Evolutionary conservation across 2,888 invertebrate species (phyloP).

Genomic region (Nipponacmea schrenckii): DNA sequence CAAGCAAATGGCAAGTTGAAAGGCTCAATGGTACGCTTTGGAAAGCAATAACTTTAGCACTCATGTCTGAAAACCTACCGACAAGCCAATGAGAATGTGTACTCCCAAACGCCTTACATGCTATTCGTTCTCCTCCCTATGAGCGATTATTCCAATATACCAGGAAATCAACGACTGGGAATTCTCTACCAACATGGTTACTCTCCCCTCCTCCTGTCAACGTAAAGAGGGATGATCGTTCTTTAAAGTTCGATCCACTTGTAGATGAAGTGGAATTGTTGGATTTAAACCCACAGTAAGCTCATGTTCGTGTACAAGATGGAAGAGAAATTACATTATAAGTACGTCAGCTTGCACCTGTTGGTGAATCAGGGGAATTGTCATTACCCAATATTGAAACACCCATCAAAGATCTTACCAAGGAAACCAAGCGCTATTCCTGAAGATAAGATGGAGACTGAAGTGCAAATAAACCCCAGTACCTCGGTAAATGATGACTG

Average conservation of each 20-base stretch:
- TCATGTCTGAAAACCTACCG: constrained; percentile 22
- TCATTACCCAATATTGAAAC: too few relatives aligned
- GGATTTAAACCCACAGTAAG: constrained; percentile 22
- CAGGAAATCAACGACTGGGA: constrained; percentile 8
- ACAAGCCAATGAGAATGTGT: too few relatives aligned
- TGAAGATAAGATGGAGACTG: too few relatives aligned
- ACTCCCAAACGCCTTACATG: constrained; percentile 32
- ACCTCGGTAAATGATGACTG: too few relatives aligned
- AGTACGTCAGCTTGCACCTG: constrained; percentile 22
- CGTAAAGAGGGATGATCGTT: constrained; percentile 24
- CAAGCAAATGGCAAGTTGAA: constrained; percentile 30
- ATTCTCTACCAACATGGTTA: too few relatives aligned
- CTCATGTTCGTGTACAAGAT: constrained; percentile 25
- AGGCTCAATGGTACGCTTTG: constrained; percentile 35
- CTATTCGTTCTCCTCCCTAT: constrained; percentile 17
- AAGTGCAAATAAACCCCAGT: too few relatives aligned
- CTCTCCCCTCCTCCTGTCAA: constrained; percentile 27
- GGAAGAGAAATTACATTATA: constrained; percentile 26
- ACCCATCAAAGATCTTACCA: too few relatives aligned
- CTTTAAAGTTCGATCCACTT: constrained; percentile 21
- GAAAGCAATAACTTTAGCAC: constrained; percentile 25
- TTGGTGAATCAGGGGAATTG: too few relatives aligned
- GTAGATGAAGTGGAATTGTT: constrained; percentile 28
- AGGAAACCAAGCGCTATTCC: too few relatives aligned
- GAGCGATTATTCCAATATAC: constrained; percentile 20